A percentile compares a stretch with the other conserved stretches of the same genome.
Evolutionary conservation across 2,113 vertebrate genomes (phyloP).

Genomic region (Mormyrus lacerda): DNA sequence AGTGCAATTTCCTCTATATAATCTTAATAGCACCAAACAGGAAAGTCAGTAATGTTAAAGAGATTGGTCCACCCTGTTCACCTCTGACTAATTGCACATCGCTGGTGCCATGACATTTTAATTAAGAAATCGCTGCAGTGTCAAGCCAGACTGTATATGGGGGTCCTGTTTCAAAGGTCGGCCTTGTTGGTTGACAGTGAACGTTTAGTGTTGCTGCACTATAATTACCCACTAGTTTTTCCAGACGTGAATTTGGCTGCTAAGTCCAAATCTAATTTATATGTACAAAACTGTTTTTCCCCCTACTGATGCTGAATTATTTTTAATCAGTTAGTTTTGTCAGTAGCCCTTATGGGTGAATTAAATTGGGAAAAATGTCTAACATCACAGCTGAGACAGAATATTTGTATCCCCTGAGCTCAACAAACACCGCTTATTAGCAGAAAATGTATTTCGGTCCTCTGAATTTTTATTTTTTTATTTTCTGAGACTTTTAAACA

Average conservation of each 20-base stretch:
- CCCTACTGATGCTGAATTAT: neutral
- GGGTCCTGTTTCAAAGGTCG: neutral
- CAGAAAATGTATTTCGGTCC: neutral
- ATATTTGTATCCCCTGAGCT: conserved; percentile 1
- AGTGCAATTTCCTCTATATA: neutral
- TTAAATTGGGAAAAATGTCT: neutral
- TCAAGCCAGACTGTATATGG: neutral
- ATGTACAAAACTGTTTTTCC: neutral
- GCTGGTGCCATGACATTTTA: neutral
- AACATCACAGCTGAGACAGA: neutral
- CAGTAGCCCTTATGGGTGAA: neutral
- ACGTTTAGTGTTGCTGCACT: neutral
- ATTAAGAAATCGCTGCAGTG: neutral
- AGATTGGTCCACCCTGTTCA: conserved; percentile 1
- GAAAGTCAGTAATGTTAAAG: neutral
- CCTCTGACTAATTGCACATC: neutral
- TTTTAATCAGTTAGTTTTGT: neutral
- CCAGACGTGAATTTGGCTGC: neutral
- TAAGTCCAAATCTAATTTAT: neutral
- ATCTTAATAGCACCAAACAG: neutral
- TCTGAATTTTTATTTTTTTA: neutral
- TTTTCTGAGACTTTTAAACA: neutral
- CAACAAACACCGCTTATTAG: neutral
- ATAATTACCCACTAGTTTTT: neutral
- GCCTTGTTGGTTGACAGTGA: neutral